A percentile compares a stretch with the other conserved stretches of the same genome.
Evolutionary conservation across 2,113 vertebrate species (phyloP).

Genomic region (Chloropsis hardwickii): DNA sequence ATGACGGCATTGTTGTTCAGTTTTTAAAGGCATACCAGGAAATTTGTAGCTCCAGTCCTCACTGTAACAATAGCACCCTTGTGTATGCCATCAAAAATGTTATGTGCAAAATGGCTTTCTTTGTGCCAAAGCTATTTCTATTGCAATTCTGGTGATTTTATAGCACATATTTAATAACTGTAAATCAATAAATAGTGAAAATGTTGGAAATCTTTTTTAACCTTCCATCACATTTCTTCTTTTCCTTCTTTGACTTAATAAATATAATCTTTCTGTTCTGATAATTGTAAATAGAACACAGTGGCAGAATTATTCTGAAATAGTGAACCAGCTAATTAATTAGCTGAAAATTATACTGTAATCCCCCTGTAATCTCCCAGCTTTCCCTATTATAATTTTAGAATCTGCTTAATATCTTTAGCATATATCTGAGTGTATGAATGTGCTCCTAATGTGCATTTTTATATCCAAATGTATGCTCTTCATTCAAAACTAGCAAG

Average conservation of each 20-base stretch:
- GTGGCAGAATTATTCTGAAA: neutral
- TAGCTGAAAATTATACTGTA: neutral
- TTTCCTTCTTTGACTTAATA: neutral
- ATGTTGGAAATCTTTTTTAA: neutral
- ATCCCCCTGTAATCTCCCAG: neutral
- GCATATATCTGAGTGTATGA: neutral
- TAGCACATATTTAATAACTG: neutral
- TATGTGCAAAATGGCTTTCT: neutral
- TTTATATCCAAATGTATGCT: neutral
- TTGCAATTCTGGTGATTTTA: neutral
- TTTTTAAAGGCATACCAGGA: neutral
- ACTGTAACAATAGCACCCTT: neutral
- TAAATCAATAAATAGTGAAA: conserved; percentile 14
- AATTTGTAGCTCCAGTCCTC: neutral
- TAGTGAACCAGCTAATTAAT: neutral
- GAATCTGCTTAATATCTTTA: neutral
- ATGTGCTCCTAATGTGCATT: neutral
- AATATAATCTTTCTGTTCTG: neutral
- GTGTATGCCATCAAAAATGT: conserved; percentile 18
- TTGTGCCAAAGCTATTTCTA: conserved; percentile 30
- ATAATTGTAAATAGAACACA: neutral
- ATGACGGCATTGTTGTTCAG: neutral
- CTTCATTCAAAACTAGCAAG: neutral
- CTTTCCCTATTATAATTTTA: neutral
- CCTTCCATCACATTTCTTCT: neutral